Base-by-base conservation (phyloP, 1,140 invertebrate genomes). In the Sogatella furcifera region DNA sequence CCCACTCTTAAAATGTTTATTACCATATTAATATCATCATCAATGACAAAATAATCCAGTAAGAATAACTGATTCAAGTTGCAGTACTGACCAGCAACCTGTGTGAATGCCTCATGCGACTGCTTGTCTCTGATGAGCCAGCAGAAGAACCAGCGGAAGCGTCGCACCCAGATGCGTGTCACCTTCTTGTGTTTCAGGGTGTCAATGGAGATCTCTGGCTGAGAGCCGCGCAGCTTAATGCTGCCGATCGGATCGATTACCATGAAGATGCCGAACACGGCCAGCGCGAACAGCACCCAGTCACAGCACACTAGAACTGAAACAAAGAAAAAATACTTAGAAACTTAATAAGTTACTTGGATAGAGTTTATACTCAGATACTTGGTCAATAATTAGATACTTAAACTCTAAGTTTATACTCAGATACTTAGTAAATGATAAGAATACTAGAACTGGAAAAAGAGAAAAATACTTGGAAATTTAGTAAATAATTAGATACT, bases 191-290 rank as follows among this genome's bases (percentile, higher is more conserved):
- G 75, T 46, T 64, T 61, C 0, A 68, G 52, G 0, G 65, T 63
- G 52, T 77, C 76, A 2, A 70, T 57, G 0, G 70, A 72, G 22
- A 64, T 57, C 42, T 69, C 67, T 0, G 65, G 60, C 11, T 66
- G 62, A 10, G 60, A 49, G 0, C 64, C 64, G 11, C 77, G 83
- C 13, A 83, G 75, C 64, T 84, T 81, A 31, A 84, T 76, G 0
- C 85, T 84, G 0, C 86, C 89, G 21, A 90, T 71, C 0, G 89
- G 88, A 70, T 92, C 89, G 71, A 92, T 90, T 1, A 90, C 82
- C 65, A 92, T 74, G 4, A 84, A 82, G 15, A 92, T 76, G 0
- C 84, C 85, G 56, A 91, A 81, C 19, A 92, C 74, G 0, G 88
- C 84, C 1, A 89, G 72, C 0, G 82, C 82, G 49, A 89, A 79